phyloP scores from a whole-genome alignment of 2,888 invertebrate genomes.

The Erynnis tages region DNA sequence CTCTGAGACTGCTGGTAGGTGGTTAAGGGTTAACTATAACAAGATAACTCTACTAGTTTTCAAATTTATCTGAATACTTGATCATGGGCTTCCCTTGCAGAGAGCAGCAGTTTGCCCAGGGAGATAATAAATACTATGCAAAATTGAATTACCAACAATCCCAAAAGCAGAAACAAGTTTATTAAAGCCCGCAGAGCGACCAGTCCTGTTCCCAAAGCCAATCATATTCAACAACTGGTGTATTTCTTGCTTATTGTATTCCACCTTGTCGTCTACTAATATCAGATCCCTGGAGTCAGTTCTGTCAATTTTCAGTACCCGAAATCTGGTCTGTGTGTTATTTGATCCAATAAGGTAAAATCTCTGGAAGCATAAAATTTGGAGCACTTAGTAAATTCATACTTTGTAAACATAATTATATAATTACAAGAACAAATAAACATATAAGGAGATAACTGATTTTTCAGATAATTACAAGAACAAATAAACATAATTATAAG shows the following conservation, averaged over 20 bases:
- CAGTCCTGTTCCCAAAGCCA: conserved; percentile 76
- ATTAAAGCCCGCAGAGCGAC: conserved; percentile 83
- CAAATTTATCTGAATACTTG: too few relatives aligned
- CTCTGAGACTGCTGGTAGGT: neutral
- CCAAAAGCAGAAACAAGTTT: conserved; percentile 96
- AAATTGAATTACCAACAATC: conserved; percentile 86
- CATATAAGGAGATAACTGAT: too few relatives aligned
- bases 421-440: neutral
- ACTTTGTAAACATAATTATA: neutral
- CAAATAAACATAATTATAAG: too few relatives aligned
- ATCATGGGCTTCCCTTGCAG: too few relatives aligned
- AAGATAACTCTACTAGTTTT: too few relatives aligned
- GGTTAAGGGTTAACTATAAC: neutral
- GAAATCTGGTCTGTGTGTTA: conserved; percentile 93
- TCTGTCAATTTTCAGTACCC: conserved; percentile 96
- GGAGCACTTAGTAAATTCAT: too few relatives aligned
- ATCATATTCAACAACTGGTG: conserved; percentile 90
- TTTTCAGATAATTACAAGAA: too few relatives aligned
- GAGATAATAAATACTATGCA: too few relatives aligned
- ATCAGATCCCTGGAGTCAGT: conserved; percentile 90
- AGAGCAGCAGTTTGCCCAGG: too few relatives aligned
- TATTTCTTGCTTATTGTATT: conserved; percentile 93
- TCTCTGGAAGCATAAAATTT: conserved; percentile 82
- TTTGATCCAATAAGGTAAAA: conserved; percentile 98
- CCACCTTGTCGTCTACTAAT: conserved; percentile 94